A percentile compares a stretch with the other conserved stretches of the same genome.
phyloP scores from a whole-genome alignment of 2,113 vertebrate genomes.

The Morone saxatilis region DNA sequence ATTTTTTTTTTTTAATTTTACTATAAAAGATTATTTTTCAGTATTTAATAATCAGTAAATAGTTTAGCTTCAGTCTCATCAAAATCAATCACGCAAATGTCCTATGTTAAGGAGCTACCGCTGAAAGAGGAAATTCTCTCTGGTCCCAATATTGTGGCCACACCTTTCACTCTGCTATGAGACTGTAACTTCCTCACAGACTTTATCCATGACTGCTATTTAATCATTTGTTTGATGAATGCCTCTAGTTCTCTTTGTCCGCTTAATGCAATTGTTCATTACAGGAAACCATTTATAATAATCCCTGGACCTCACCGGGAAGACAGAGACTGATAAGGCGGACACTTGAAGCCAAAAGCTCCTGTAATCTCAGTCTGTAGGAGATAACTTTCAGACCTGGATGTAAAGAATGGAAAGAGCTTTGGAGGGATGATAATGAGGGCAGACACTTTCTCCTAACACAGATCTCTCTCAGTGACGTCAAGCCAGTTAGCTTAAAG shows the following conservation, averaged over 20 bases:
- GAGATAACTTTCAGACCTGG: constrained; percentile 44
- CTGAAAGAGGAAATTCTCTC: not conserved
- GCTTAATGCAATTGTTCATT: not conserved
- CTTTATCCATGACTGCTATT: not conserved
- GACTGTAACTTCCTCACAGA: constrained; percentile 3
- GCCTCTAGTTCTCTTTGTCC: not conserved
- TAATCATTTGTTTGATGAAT: not conserved
- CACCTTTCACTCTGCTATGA: constrained; percentile 4
- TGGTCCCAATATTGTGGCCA: not conserved
- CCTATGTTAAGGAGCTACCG: not conserved
- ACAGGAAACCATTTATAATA: constrained; percentile 15
- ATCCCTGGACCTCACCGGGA: not conserved
- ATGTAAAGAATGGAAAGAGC: constrained; percentile 47
- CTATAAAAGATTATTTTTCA: too few species aligned
- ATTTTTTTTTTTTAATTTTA: too few species aligned
- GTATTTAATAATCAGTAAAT: not conserved
- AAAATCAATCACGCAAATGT: not conserved
- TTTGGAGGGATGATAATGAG: constrained; percentile 35
- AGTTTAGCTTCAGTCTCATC: not conserved
- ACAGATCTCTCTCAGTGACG: constrained; percentile 19
- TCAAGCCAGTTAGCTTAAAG: not conserved
- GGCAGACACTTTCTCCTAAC: constrained; percentile 20
- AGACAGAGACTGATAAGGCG: constrained; percentile 12
- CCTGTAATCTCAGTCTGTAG: constrained; percentile 36
- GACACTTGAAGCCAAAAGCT: constrained; percentile 27